Percentiles rank a stretch among this genome's conserved stretches.
Evolutionary conservation across 2,888 invertebrate genomes (phyloP).

Genomic region (Argynnis bischoffii): DNA sequence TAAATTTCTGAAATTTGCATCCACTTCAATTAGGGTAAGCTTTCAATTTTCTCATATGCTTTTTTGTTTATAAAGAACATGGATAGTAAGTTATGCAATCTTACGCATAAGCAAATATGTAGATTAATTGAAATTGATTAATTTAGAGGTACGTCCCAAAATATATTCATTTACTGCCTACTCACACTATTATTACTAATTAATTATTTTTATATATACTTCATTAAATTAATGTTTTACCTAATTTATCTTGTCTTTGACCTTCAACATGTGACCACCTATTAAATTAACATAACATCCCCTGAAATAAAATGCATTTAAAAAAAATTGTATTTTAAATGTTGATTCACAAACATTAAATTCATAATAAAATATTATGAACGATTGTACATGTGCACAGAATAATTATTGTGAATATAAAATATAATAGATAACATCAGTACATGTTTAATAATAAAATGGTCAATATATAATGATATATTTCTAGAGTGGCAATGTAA

Average conservation of each 20-base stretch:
- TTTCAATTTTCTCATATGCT: constrained; percentile 32
- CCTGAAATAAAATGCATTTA: too few relatives aligned
- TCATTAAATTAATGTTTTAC: constrained; percentile 1
- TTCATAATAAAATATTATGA: too few relatives aligned
- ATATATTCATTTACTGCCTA: background rate
- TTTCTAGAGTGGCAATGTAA: constrained; percentile 61
- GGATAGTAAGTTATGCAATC: constrained; percentile 38
- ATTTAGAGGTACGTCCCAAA: background rate
- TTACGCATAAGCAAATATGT: constrained; percentile 15
- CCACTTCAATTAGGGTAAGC: constrained; percentile 70
- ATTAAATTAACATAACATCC: constrained; percentile 40
- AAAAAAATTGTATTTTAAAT: too few relatives aligned
- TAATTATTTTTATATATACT: background rate
- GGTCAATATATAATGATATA: background rate
- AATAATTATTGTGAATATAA: background rate
- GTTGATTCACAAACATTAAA: too few relatives aligned
- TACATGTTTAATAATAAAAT: background rate
- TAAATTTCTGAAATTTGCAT: constrained; percentile 71
- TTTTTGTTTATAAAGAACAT: constrained; percentile 12
- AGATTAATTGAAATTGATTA: constrained; percentile 1
- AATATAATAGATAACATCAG: background rate
- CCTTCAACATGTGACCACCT: constrained; percentile 75
- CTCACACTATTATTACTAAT: background rate
- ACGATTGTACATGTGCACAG: too few relatives aligned
- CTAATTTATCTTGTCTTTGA: constrained; percentile 48